Base-by-base conservation (phyloP, 2,797 vertebrate genomes). In the Aldrovandia affinis region DNA sequence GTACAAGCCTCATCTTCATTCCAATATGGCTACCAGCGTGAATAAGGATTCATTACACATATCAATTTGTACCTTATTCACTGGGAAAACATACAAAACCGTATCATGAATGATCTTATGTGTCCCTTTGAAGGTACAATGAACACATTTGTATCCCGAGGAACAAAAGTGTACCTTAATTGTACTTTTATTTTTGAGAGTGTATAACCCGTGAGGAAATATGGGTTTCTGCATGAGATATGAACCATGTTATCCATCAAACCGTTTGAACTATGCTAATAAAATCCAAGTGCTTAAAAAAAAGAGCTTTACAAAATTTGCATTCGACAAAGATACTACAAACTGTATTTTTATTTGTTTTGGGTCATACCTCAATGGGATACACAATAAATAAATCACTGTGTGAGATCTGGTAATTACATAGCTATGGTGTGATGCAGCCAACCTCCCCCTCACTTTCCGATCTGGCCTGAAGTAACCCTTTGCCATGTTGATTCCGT, bases 281-380 rank as follows among this genome's bases (percentile, higher is more conserved):
- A 25, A 61, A 25, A 8, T 25, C 20, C 57, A 61, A 61, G n/a
- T 0, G n/a, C 28, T 28, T 63, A 28, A 63, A 63, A 28, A n/a
- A 25, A 28, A 25, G 12, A 57, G 55, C 55, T 28, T 9, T 28
- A 28, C n/a, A 22, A 22, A 14, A 63, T 8, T 20, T n/a, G 7
- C 12, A 28, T 30, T 4, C 28, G 61, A 25, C 8, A 7, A n/a
- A 30, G 28, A 7, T 30, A 28, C n/a, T 30, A 63, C 2, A 28
- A 63, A n/a, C 5, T 28, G n/a, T n/a, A 9, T 30, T 57, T 15
- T 57, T 57, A 57, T 15, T 57, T 18, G 14, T 57, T 18, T 57
- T 57, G 90, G 91, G 90, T 83, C 87, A 92, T 91, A 91, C 90
- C 86, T 87, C 87, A 75, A 84, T 87, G 88, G 83, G 77, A 89